Percentiles rank a stretch among this genome's conserved stretches.
Evolutionary conservation across 2,797 vertebrate species (phyloP).

Genomic region (Stomatorhinus walkeri): DNA sequence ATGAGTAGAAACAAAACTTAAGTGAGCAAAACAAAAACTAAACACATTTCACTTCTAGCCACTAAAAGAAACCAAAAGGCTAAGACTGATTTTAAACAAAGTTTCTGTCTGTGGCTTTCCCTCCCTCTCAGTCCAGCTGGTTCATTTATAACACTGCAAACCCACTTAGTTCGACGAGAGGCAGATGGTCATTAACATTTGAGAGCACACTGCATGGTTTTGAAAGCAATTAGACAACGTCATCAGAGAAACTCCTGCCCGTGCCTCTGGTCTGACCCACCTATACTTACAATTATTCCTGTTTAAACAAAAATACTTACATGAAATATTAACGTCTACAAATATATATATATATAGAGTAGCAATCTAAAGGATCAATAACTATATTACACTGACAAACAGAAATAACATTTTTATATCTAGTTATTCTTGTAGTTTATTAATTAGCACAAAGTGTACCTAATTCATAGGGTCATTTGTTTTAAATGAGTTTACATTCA

Average conservation of each 20-base stretch:
- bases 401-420: neutral
- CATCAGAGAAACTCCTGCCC: neutral
- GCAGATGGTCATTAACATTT: conserved; percentile 16
- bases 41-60: neutral
- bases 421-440: neutral
- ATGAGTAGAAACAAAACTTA: neutral
- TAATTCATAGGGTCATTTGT: neutral
- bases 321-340: neutral
- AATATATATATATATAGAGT: neutral
- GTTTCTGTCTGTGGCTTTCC: neutral
- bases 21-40: neutral
- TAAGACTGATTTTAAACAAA: conserved; percentile 1
- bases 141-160: conserved; percentile 12
- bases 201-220: conserved; percentile 9
- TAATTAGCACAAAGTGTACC: neutral
- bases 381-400: neutral
- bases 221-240: conserved; percentile 8
- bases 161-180: conserved; percentile 5
- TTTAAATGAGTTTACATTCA: neutral
- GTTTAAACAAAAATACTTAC: neutral
- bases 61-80: neutral
- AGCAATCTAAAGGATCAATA: neutral
- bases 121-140: conserved; percentile 10
- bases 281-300: neutral
- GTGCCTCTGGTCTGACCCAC: neutral